Evolutionary conservation across 2,888 invertebrate genomes (phyloP), one percentile per base, ranked within the genome.

Genomic region (Habrosyne pyritoides): DNA sequence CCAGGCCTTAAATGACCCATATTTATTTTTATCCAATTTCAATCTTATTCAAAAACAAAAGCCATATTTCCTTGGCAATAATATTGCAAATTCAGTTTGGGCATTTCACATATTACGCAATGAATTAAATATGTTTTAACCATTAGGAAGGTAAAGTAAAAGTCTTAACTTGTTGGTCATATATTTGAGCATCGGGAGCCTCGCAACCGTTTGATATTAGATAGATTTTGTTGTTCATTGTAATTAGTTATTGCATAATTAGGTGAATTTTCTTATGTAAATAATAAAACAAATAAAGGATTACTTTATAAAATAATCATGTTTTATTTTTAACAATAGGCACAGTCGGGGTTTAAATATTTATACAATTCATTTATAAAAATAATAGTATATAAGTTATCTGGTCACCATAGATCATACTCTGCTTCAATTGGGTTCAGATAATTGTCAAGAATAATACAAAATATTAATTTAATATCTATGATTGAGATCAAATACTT

Each of bases 261-360:
- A 90, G 90, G 87, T 82, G 90, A 89, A 90, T 89, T 88, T 87
- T 89, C 87, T 84, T 89, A 90, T 91, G 91, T 91, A 91, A 90
- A 91, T 91, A 91, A 84, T 42, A 42, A 47, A 82, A 86, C 77
- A 80, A 89, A 89, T 89, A 90, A 90, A 91, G 84, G 83, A 82
- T 83, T 87, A 81, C 86, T 88, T 89, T 89, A 86, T 87, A 86
- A 65, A 64, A 65, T 64, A 48, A 63, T 71, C 76, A 77, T 80
- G 84, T 86, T 84, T 79, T 46, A 59, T 75, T 65, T 54, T 61
- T 28, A 60, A 68, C n/a, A n/a, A 33, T n/a, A n/a, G 1, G n/a
- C 33, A 5, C 59, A 56, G n/a, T n/a, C n/a, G n/a, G n/a, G n/a
- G n/a, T n/a, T n/a, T n/a, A n/a, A n/a, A n/a, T n/a, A n/a, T n/a